Conservation (phyloP, 2,888 invertebrate species). For the Chrysolina haemoptera region DNA sequence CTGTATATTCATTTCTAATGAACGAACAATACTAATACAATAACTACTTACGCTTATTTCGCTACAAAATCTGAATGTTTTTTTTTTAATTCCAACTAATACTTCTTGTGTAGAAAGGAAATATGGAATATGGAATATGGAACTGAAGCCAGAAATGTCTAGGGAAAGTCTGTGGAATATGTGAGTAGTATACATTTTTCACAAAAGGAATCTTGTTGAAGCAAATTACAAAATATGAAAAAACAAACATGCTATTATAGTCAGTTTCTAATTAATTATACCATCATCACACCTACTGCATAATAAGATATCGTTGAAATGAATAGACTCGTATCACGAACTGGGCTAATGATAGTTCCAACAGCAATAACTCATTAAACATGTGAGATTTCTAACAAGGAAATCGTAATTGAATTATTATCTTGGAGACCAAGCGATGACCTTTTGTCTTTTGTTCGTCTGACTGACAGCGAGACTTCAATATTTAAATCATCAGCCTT, state of each 20-base stretch:
- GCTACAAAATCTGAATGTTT: too few relatives aligned
- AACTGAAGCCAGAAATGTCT: too few relatives aligned
- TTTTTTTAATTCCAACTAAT: too few relatives aligned
- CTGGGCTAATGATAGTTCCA: constrained; percentile 11
- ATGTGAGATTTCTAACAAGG: background rate
- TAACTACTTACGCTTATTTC: too few relatives aligned
- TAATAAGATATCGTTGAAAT: constrained; percentile 1
- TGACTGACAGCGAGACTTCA: background rate
- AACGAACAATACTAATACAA: too few relatives aligned
- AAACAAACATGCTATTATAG: background rate
- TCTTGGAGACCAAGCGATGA: background rate
- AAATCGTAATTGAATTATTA: constrained; percentile 4
- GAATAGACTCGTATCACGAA: constrained; percentile 1
- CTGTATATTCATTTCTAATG: too few relatives aligned
- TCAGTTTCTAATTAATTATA: background rate
- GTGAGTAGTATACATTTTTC: too few relatives aligned
- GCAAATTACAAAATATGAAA: background rate
- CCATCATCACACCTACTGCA: constrained; percentile 5
- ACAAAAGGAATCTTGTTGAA: too few relatives aligned
- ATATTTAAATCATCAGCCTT: background rate
- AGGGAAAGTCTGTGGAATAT: too few relatives aligned
- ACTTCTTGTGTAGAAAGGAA: too few relatives aligned
- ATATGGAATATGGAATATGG: too few relatives aligned
- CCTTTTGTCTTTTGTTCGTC: constrained; percentile 3
- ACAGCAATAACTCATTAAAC: background rate